A percentile compares a stretch with the other conserved stretches of the same genome.
Evolutionary conservation across 2,888 invertebrate species (phyloP).

Genomic region (Ennomos erosarius): DNA sequence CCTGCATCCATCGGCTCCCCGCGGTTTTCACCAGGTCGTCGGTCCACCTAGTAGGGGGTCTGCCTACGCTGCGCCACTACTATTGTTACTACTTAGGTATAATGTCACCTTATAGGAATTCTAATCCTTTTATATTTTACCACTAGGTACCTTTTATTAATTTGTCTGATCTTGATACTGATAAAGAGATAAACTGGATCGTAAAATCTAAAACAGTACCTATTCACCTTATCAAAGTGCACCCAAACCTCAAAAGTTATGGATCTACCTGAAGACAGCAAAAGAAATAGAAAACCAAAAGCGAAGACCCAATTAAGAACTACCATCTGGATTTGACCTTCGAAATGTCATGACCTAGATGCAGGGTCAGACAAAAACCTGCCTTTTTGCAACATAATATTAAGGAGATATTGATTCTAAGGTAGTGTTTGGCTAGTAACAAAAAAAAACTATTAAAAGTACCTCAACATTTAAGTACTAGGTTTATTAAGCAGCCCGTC

Average conservation of each 20-base stretch:
- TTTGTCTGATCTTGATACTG: too few species aligned
- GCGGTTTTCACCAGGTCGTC: too few species aligned
- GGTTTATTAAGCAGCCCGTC: too few species aligned
- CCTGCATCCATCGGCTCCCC: too few species aligned
- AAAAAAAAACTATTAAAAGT: slow-evolving; percentile 3
- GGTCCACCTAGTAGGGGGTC: too few species aligned
- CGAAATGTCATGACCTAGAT: slow-evolving; percentile 65
- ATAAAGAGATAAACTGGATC: background rate
- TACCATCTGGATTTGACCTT: slow-evolving; percentile 50
- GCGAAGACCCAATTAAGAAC: slow-evolving; percentile 52
- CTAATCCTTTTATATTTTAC: too few species aligned
- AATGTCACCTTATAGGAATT: too few species aligned
- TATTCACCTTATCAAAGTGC: slow-evolving; percentile 1
- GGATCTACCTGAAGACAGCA: slow-evolving; percentile 21
- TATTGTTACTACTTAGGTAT: too few species aligned
- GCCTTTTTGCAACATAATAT: slow-evolving; percentile 30
- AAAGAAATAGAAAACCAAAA: slow-evolving; percentile 43
- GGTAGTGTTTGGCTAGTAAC: slow-evolving; percentile 10
- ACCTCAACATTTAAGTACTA: background rate
- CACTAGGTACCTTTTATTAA: too few species aligned
- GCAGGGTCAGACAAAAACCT: slow-evolving; percentile 44
- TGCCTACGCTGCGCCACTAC: too few species aligned
- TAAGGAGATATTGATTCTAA: slow-evolving; percentile 8
- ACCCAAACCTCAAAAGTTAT: slow-evolving; percentile 1
- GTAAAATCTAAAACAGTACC: background rate